phyloP scores from a whole-genome alignment of 1,140 invertebrate genomes.

The Cryptotermes secundus region DNA sequence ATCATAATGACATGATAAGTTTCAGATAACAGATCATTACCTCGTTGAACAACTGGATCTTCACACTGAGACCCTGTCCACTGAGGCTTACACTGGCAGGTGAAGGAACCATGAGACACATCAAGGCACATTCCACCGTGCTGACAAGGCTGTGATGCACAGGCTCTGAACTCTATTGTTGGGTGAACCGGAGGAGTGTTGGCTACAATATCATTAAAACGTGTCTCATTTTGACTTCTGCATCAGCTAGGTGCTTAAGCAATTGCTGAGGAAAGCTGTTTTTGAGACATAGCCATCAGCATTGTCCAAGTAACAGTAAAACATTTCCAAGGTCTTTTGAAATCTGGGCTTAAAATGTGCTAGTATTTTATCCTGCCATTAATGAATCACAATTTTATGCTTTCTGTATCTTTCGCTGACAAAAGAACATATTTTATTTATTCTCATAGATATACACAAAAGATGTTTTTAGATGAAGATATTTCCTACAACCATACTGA shows the following conservation, averaged over 20 bases:
- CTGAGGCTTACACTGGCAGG: slow-evolving; percentile 71
- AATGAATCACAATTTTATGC: too few species aligned
- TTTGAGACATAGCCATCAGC: too few species aligned
- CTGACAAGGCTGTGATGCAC: slow-evolving; percentile 74
- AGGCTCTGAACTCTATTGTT: slow-evolving; percentile 67
- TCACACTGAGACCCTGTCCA: slow-evolving; percentile 63
- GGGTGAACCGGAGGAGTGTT: slow-evolving; percentile 56
- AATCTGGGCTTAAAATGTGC: too few species aligned
- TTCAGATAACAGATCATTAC: slow-evolving; percentile 30
- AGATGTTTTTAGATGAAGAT: too few species aligned
- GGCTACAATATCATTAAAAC: slow-evolving; percentile 41
- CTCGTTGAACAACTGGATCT: slow-evolving; percentile 36
- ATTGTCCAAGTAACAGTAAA: too few species aligned
- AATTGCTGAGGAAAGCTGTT: too few species aligned
- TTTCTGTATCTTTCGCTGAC: too few species aligned
- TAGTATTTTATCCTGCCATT: too few species aligned
- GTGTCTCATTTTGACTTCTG: neutral
- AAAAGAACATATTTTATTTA: too few species aligned
- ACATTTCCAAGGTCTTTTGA: too few species aligned
- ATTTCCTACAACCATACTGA: too few species aligned
- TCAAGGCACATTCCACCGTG: slow-evolving; percentile 75
- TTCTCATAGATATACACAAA: too few species aligned
- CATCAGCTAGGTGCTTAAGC: neutral
- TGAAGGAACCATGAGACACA: slow-evolving; percentile 67
- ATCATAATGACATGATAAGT: neutral